Evolutionary conservation across 2,888 invertebrate species (phyloP).

Genomic region (Scaptomyza reducta): DNA sequence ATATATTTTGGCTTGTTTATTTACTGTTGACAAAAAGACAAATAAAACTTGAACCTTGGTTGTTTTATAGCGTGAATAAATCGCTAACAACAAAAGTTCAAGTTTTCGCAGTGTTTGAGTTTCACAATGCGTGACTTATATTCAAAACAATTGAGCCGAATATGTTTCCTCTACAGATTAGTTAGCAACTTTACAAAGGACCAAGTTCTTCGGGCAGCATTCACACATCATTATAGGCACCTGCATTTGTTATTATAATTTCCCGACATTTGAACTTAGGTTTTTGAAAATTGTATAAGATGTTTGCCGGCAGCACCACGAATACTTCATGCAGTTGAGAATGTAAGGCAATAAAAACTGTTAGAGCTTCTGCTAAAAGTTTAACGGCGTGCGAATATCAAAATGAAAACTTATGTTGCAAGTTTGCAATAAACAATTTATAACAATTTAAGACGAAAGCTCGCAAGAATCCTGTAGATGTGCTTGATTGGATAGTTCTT

Average conservation of each 20-base stretch:
- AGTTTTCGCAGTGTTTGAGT: conserved; percentile 39
- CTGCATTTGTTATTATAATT: conserved; percentile 6
- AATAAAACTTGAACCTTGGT: conserved; percentile 48
- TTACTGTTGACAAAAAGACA: conserved; percentile 55
- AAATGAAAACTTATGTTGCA: conserved; percentile 52
- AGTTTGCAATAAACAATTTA: conserved; percentile 52
- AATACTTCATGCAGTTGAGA: conserved; percentile 1
- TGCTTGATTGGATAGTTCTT: not conserved
- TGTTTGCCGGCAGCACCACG: conserved; percentile 16
- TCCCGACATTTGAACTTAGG: not conserved
- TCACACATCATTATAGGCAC: conserved; percentile 9
- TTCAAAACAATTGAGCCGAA: conserved; percentile 18
- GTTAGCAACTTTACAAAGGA: conserved; percentile 22
- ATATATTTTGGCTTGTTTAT: conserved; percentile 42
- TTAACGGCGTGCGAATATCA: conserved; percentile 17
- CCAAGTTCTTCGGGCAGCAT: conserved; percentile 15
- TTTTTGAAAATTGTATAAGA: conserved; percentile 3
- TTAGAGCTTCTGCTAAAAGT: conserved; percentile 26
- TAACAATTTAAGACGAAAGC: conserved; percentile 34
- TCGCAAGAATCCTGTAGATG: not conserved
- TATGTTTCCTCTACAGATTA: conserved; percentile 12
- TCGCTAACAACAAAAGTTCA: conserved; percentile 31
- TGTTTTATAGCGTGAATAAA: conserved; percentile 31
- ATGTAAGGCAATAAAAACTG: conserved; percentile 27
- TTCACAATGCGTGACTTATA: conserved; percentile 17